Evolutionary conservation across 92 coral and sea anemone species (phyloP), one percentile per base, ranked within the genome.

Genomic region (Scolanthus callimorphus): DNA sequence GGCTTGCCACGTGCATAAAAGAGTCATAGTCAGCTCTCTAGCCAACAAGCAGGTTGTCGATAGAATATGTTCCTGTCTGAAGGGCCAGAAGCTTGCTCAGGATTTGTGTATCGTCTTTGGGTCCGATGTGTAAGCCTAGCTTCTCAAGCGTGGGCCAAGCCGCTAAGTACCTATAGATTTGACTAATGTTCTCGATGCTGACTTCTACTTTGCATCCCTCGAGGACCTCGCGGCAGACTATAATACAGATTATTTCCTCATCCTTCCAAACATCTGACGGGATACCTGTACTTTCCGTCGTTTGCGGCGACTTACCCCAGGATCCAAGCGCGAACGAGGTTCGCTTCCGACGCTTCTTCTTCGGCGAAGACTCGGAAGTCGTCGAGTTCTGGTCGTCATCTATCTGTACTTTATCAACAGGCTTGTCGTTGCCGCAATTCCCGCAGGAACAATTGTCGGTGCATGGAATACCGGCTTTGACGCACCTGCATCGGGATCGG

Each of bases 151-250:
- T 68, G 43, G 58, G 58, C 6, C 55, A 68, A 3, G 49, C 48
- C 2, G 75, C 75, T 11, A 68, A 43, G 48, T 68, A 57, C 8
- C 65, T 51, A 53, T 25, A 68, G 22, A 68, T 61, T 20, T 68
- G 75, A 25, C 75, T 57, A 11, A 68, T 57, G 47, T 68, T 55
- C 27, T 68, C 28, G 17, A 68, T 57, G 49, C 58, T 55, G 23
- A 27, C 61, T 29, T 68, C 75, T 17, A 68, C 65, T 31, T 68
- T 68, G 26, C 75, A 68, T 2, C 51, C 75, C 62, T 46, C 75
- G 24, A 68, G 65, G 3, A 68, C 75, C 37, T 68, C 75, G 30
- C 52, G 52, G 24, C 75, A 68, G 1, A 68, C 75, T 65, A 68
- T 68, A 20, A 68, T 31, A 17, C 75, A 68, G 39, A 68, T 68